phyloP scores from a whole-genome alignment of 2,888 invertebrate species.

The Sinhomidia bicolor region DNA sequence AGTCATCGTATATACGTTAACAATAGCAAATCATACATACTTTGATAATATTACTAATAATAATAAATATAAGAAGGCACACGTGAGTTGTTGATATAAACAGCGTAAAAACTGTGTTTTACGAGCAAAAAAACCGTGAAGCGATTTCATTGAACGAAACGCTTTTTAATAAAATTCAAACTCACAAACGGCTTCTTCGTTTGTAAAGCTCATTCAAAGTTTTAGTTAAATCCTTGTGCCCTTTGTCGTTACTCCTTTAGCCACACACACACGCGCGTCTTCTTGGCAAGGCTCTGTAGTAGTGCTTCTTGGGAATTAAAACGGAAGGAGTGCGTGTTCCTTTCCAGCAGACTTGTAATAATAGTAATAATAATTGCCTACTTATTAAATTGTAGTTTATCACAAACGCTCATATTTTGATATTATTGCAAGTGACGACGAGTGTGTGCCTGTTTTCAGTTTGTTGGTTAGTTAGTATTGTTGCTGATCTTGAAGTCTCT shows the following conservation, averaged over 20 bases:
- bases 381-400: background rate
- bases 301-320: too few relatives aligned
- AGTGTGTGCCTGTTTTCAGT: background rate
- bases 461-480: background rate
- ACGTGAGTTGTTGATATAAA: constrained; percentile 15
- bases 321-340: background rate
- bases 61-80: constrained; percentile 1
- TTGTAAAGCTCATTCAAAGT: constrained; percentile 20
- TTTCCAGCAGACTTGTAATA: background rate
- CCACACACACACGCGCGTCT: background rate
- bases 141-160: background rate
- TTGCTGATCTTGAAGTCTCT: constrained; percentile 38
- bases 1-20: too few relatives aligned
- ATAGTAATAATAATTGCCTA: background rate
- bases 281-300: background rate
- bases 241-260: background rate
- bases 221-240: background rate
- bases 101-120: background rate
- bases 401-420: too few relatives aligned
- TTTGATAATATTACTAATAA: background rate
- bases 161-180: background rate
- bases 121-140: constrained; percentile 1
- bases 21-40: too few relatives aligned
- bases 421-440: background rate
- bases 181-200: background rate